Evolutionary conservation across 2,113 vertebrate genomes (phyloP), one percentile per base, ranked within the genome.

Genomic region (Odontesthes bonariensis): DNA sequence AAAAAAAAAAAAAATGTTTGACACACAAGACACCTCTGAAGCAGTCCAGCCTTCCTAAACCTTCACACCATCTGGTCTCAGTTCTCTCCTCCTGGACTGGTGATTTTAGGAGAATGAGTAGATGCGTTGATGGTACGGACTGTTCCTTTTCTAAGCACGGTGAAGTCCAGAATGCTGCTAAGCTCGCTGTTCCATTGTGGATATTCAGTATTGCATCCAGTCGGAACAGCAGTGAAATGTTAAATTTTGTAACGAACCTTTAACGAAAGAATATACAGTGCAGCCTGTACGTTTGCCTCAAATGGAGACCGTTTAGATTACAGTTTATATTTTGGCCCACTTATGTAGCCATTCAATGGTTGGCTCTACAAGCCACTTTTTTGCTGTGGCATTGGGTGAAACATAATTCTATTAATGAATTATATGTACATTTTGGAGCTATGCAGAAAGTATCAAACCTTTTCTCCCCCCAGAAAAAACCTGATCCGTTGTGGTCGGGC

Each of bases 151-250:
- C 64, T 83, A 69, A 51, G 84, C 73, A 67, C 77, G 57, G 33
- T 13, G 22, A 70, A 51, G 61, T 82, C 73, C 65, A 70, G 54
- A 22, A 63, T 86, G 90, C 89, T 92, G 89, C 90, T 92, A 91
- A 77, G 42, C 44, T 62, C 44, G 73, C 70, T 52, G 59, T 73
- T 89, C 52, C 63, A 64, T 2, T 7, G 42, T 27, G 60, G 68
- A 67, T 10, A 33, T 69, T 59, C 55, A 44, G 64, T 59, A 42
- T 56, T 52, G 52, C 31, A 59, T 61, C 70, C 57, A 68, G 49
- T 7, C 44, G 14, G 35, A 83, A 64, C 68, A 73, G 58, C 52
- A 56, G 33, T 58, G 40, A 35, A 66, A 42, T 60, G 35, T 66
- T 67, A 12, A 67, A 69, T 63, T 65, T 75, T 68, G 14, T 67